Evolutionary conservation across 2,888 invertebrate species (phyloP).

Genomic region (Hirtodrosophila histrioides): DNA sequence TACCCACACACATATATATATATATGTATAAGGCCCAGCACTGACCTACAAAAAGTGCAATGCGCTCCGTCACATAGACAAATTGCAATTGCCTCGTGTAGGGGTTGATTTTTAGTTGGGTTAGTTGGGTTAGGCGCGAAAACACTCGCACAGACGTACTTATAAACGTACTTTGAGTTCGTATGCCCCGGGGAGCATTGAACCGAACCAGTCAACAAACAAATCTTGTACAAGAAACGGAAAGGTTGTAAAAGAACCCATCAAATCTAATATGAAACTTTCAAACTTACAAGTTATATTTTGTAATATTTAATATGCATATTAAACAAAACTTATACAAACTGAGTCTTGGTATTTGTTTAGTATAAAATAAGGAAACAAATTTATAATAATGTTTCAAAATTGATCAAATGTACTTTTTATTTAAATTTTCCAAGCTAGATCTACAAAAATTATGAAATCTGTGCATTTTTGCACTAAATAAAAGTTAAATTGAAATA

Average conservation of each 20-base stretch:
- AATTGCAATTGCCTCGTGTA: constrained; percentile 45
- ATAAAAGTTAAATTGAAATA: too few species aligned
- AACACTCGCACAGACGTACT: constrained; percentile 10
- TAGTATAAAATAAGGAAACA: too few species aligned
- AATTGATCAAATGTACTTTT: too few species aligned
- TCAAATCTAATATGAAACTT: neutral
- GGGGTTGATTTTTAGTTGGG: constrained; percentile 61
- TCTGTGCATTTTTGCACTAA: too few species aligned
- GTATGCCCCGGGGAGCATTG: constrained; percentile 29
- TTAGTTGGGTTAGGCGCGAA: constrained; percentile 30
- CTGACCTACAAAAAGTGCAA: constrained; percentile 77
- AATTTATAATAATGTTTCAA: too few species aligned
- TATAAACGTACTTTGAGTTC: constrained; percentile 8
- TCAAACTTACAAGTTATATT: too few species aligned
- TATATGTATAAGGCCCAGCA: constrained; percentile 39
- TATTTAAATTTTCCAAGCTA: too few species aligned
- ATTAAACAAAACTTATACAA: too few species aligned
- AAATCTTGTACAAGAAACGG: neutral
- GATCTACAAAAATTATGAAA: too few species aligned
- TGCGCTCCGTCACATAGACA: constrained; percentile 51
- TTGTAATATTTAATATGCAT: too few species aligned
- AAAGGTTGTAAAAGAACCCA: constrained; percentile 3
- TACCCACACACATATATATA: constrained; percentile 6
- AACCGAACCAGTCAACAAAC: constrained; percentile 14
- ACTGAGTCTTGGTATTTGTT: too few species aligned